Evolutionary conservation across 2,113 vertebrate genomes (phyloP), one percentile per base, ranked within the genome.

Genomic region (Triplophysa rosa): DNA sequence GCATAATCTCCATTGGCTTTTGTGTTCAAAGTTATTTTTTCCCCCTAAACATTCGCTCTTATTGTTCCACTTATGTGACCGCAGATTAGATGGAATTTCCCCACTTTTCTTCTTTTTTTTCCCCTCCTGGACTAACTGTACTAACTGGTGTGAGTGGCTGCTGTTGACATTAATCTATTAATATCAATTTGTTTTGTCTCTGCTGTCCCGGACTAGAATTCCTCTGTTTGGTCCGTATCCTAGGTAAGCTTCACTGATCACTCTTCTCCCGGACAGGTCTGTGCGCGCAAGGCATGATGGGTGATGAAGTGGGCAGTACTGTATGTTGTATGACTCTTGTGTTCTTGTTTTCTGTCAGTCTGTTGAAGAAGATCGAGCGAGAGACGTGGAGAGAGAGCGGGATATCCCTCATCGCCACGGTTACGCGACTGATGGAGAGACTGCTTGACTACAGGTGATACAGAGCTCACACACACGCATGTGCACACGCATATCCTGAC

Each of bases 131-230:
- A 81, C 87, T 91, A 89, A 91, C 84, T 77, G 79, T 84, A 89
- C 89, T 92, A 90, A 92, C 86, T 80, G 69, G 64, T 90, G 82
- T 87, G 89, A 84, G 83, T 86, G 92, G 90, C 88, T 90, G 88
- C 84, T 85, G 86, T 83, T 86, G 85, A 91, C 92, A 92, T 94
- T 94, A 95, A 95, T 96, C 94, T 94, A 93, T 94, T 90, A 91
- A 95, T 93, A 95, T 96, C 87, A 92, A 87, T 98, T 95, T 99
- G 95, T 96, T 97, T 96, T 95, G 88, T 96, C 95, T 96, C 95
- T 96, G 97, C 97, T 97, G 97, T 95, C 91, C 95, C 93, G 98
- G 97, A 99, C 91, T 98, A 99, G 98, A 96, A 99, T 98, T 93
- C 98, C 97, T 92, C 97, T 99, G 89, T 99, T 99, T 95, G 97